Evolutionary conservation across 2,113 vertebrate genomes (phyloP).

Genomic region (Rousettus leschenaultii): DNA sequence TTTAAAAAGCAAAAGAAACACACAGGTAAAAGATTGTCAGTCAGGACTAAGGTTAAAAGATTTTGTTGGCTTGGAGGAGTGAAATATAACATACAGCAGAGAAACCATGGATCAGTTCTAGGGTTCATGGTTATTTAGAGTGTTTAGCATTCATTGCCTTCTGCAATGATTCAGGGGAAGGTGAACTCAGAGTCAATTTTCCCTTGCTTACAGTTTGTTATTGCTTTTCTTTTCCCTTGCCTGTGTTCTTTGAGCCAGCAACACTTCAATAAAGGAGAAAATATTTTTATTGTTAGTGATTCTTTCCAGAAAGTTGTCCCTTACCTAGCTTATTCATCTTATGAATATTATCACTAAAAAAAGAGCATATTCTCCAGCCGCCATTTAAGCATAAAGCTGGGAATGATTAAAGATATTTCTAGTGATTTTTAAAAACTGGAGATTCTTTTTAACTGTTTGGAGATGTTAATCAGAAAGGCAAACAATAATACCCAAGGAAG

Average conservation of each 20-base stretch:
- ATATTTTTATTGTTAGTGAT: conserved; percentile 30
- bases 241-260: neutral
- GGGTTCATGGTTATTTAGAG: neutral
- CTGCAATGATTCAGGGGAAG: neutral
- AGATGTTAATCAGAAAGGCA: conserved; percentile 27
- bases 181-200: neutral
- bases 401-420: neutral
- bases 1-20: neutral
- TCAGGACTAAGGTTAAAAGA: neutral
- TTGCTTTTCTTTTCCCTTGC: neutral
- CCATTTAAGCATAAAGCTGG: neutral
- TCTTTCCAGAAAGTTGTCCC: conserved; percentile 15
- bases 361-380: neutral
- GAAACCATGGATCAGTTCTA: neutral
- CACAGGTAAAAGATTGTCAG: neutral
- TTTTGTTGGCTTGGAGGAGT: neutral
- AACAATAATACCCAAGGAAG: conserved; percentile 9
- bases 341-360: neutral
- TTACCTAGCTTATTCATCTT: neutral
- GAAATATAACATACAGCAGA: neutral
- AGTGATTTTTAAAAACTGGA: neutral
- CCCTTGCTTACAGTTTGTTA: neutral
- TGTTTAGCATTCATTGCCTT: neutral
- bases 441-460: neutral
- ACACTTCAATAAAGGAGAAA: neutral